phyloP scores from a whole-genome alignment of 1,140 invertebrate species.

The Bombus terrestris region DNA sequence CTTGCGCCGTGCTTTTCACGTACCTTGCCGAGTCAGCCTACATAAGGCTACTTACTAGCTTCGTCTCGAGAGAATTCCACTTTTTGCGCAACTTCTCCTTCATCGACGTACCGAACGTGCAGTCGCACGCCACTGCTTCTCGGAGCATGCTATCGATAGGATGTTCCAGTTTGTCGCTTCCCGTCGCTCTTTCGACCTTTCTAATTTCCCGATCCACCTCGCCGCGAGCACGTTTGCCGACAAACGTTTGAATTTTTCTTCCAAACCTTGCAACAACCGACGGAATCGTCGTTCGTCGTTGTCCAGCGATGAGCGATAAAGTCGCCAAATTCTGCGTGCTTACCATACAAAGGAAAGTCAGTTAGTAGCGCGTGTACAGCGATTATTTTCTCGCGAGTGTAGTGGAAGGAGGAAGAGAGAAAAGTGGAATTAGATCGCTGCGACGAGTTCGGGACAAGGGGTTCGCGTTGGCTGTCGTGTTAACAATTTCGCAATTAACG shows the following conservation, averaged over 20 bases:
- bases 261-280: no score
- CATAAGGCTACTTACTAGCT: slow-evolving; percentile 76
- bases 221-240: no score
- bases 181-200: slow-evolving; percentile 1
- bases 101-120: slow-evolving; percentile 47
- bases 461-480: slow-evolving; percentile 34
- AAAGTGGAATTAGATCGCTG: slow-evolving; percentile 67
- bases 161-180: slow-evolving; percentile 57
- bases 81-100: slow-evolving; percentile 70
- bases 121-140: slow-evolving; percentile 54
- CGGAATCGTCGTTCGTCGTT: no score
- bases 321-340: no score
- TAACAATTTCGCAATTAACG: slow-evolving; percentile 70
- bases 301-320: no score
- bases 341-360: background rate
- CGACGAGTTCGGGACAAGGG: slow-evolving; percentile 9
- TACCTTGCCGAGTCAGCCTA: slow-evolving; percentile 75
- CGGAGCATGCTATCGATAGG: slow-evolving; percentile 47
- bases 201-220: background rate
- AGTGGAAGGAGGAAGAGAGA: background rate
- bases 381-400: slow-evolving; percentile 34
- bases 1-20: slow-evolving; percentile 72
- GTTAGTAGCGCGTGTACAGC: background rate
- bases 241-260: accelerated
- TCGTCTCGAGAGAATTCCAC: slow-evolving; percentile 71